phyloP scores from a whole-genome alignment of 2,888 invertebrate genomes.

The Drosophila birchii region DNA sequence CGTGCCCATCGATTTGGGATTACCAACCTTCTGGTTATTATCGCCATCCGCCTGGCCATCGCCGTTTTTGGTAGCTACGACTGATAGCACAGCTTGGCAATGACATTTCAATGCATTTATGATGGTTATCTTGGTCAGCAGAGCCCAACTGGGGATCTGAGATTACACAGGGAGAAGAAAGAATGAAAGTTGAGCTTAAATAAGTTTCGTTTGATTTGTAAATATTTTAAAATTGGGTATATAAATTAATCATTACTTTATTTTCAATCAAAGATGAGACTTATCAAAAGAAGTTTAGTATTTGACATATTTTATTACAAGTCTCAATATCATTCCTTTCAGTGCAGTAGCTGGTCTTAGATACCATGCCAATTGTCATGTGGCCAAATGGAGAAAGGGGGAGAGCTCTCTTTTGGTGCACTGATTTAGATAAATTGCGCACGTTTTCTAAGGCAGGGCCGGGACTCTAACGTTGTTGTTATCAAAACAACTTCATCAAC shows the following conservation, averaged over 20 bases:
- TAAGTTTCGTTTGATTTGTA: too few species aligned
- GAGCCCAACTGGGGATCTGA: conserved; percentile 10
- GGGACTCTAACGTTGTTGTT: conserved; percentile 39
- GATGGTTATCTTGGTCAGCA: conserved; percentile 78
- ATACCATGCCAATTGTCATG: conserved; percentile 72
- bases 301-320: not conserved
- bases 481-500: conserved; percentile 80
- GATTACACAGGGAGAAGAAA: not conserved
- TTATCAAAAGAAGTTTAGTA: not conserved
- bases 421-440: conserved; percentile 80
- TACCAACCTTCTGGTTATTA: conserved; percentile 61
- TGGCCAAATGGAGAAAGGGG: conserved; percentile 13
- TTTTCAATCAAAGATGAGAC: rapidly evolving
- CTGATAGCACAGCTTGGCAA: conserved; percentile 73
- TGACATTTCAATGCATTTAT: conserved; percentile 84
- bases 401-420: conserved; percentile 57
- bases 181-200: not conserved
- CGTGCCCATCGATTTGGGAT: conserved; percentile 47
- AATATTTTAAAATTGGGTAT: not conserved
- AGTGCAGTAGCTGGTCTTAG: conserved; percentile 9
- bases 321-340: not conserved
- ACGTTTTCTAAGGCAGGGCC: conserved; percentile 75
- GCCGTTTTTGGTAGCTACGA: conserved; percentile 53
- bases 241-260: too few species aligned
- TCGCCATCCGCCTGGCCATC: conserved; percentile 65